Percentiles rank a stretch among this genome's conserved stretches.
Conservation (phyloP, 2,113 vertebrate genomes). For the Xyliphius kryptos region DNA sequence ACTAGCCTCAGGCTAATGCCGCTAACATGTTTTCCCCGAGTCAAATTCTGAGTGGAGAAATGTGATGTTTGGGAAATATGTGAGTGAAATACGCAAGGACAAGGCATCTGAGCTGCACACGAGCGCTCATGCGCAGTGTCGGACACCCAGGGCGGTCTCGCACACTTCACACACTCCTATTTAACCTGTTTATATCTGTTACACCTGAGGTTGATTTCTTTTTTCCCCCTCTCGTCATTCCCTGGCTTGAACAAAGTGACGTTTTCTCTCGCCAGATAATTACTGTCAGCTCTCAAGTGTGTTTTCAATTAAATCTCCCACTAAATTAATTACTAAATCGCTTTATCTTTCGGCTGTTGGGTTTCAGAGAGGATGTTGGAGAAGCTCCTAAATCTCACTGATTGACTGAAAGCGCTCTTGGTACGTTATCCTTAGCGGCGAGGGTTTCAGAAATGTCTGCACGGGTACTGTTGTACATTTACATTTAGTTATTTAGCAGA, state of each 20-base stretch:
- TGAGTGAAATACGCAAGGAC: too few species aligned
- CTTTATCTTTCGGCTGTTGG: not conserved
- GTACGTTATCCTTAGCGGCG: too few species aligned
- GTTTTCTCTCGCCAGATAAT: constrained; percentile 26
- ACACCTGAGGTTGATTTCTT: constrained; percentile 4
- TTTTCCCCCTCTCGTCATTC: constrained; percentile 16
- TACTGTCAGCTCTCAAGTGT: constrained; percentile 26
- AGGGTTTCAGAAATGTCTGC: too few species aligned
- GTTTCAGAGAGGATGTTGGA: constrained; percentile 23
- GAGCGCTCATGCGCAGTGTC: too few species aligned
- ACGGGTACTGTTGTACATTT: too few species aligned
- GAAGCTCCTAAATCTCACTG: constrained; percentile 23
- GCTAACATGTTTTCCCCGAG: too few species aligned
- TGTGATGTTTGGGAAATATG: too few species aligned
- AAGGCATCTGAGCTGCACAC: too few species aligned
- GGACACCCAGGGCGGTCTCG: constrained; percentile 42
- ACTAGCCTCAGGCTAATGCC: too few species aligned
- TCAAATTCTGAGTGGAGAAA: too few species aligned
- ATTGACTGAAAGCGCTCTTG: not conserved
- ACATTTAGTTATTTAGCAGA: too few species aligned
- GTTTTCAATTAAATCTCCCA: constrained; percentile 33
- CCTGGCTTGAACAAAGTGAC: constrained; percentile 13
- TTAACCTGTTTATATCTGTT: constrained; percentile 10
- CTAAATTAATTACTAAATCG: constrained; percentile 22
- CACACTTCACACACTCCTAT: constrained; percentile 14